A percentile compares a stretch with the other conserved stretches of the same genome.
phyloP scores from a whole-genome alignment of 2,888 invertebrate species.

The Melanotus villosus region DNA sequence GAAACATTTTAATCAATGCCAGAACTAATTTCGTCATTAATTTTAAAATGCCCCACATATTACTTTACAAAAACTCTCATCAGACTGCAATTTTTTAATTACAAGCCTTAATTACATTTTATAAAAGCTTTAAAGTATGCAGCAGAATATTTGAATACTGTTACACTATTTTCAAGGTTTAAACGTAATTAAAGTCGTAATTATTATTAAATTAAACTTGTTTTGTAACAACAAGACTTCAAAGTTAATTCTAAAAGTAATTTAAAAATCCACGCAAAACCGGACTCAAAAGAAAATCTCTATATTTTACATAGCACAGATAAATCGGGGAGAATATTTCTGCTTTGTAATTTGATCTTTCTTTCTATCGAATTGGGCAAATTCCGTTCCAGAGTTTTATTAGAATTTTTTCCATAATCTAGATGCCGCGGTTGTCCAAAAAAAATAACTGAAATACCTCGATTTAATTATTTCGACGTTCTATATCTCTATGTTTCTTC shows the following conservation, averaged over 20 bases:
- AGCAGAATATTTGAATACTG: too few species aligned
- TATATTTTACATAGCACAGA: constrained; percentile 6
- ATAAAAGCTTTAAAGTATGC: too few species aligned
- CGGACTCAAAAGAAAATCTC: neutral
- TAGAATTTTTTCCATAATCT: constrained; percentile 40
- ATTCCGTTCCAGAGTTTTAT: constrained; percentile 38
- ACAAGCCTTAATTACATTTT: too few species aligned
- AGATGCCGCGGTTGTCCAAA: constrained; percentile 35
- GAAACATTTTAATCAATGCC: too few species aligned
- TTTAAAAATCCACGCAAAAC: neutral
- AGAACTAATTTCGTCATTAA: too few species aligned
- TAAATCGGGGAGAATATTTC: constrained; percentile 7
- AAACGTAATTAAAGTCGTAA: neutral
- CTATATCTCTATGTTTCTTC: constrained; percentile 21
- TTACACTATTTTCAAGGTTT: too few species aligned
- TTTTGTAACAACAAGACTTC: neutral
- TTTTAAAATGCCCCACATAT: too few species aligned
- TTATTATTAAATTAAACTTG: constrained; percentile 13
- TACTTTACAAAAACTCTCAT: too few species aligned
- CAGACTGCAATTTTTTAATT: too few species aligned
- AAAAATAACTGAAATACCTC: constrained; percentile 34
- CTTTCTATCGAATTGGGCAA: constrained; percentile 36
- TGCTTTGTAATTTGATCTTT: constrained; percentile 34
- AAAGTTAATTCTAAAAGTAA: constrained; percentile 6
- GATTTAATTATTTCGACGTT: constrained; percentile 27